Evolutionary conservation across 2,113 vertebrate species (phyloP), one percentile per base, ranked within the genome.

Genomic region (Caracal caracal): DNA sequence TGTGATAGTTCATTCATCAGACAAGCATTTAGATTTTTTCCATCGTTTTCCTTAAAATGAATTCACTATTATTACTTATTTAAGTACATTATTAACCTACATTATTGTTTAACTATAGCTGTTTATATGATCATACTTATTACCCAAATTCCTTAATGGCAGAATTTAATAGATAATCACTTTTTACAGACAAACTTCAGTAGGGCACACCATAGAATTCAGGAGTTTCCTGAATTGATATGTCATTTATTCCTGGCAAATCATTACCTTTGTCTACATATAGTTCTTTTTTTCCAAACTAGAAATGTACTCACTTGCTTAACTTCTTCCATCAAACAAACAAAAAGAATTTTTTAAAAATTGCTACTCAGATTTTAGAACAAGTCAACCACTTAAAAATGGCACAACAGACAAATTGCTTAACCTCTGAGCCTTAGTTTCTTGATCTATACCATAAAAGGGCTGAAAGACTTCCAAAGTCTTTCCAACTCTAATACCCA

Each of bases 231-330:
- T 98, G 93, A 98, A 95, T 92, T 86, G 35, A 26, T 92, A 97
- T 97, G 94, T 98, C 96, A 98, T 97, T 98, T 98, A 98, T 97
- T 99, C 97, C 84, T 98, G 84, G 97, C 95, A 98, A 98, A 96
- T 75, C 26, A 79, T 97, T 49, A 82, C 82, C 82, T 98, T 98
- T 98, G 97, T 97, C 96, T 97, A 98, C 37, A 96, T 89, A 86
- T 68, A 98, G 85, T 97, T 98, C 51, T 96, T 96, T 97, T 98
- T 93, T 96, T 97, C 94, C 83, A 68, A 98, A 97, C 92, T 47
- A 97, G 88, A 98, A 96, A 89, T 94, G 78, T 65, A 97, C 28
- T 90, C 56, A 63, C n/a, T 66, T 85, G 28, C 83, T 88, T 90
- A 90, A 66, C 16, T 76, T 93, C 81, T 93, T 81, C 49, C 49